Percentiles rank a stretch among this genome's conserved stretches.
Evolutionary conservation across 2,888 invertebrate genomes (phyloP).

Genomic region (Cephus spinipes): DNA sequence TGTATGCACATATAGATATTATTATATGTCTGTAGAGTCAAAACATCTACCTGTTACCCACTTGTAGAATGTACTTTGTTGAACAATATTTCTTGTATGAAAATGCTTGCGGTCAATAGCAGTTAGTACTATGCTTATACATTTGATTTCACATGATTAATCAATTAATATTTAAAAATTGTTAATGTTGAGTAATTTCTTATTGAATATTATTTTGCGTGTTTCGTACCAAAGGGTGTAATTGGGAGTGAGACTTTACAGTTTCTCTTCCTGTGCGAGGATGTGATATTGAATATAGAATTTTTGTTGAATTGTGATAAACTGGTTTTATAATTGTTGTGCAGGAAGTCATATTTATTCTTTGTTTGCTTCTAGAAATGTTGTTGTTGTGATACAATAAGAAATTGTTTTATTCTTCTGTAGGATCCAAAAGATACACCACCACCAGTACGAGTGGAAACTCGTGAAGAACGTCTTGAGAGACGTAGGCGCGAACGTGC

Average conservation of each 20-base stretch:
- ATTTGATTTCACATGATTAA: not conserved
- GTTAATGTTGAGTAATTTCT: not conserved
- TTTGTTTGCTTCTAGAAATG: not conserved
- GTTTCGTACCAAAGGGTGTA: not conserved
- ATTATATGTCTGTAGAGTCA: too few relatives aligned
- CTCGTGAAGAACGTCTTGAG: conserved; percentile 92
- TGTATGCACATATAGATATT: too few relatives aligned
- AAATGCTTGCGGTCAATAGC: not conserved
- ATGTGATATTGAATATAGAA: not conserved
- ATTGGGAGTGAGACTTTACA: not conserved
- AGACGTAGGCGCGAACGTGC: conserved; percentile 90
- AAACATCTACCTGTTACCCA: too few relatives aligned
- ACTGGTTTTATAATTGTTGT: not conserved
- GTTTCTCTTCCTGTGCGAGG: not conserved
- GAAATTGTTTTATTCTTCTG: conserved; percentile 35
- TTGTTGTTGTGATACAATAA: not conserved
- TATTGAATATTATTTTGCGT: not conserved
- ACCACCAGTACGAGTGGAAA: conserved; percentile 94
- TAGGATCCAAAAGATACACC: conserved; percentile 98
- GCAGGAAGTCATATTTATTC: not conserved
- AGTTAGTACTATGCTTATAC: not conserved
- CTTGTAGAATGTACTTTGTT: not conserved
- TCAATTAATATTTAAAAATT: not conserved
- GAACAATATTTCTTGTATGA: not conserved
- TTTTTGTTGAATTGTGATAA: not conserved